phyloP scores from a whole-genome alignment of 2,888 invertebrate species.

The Limenitis camilla region DNA sequence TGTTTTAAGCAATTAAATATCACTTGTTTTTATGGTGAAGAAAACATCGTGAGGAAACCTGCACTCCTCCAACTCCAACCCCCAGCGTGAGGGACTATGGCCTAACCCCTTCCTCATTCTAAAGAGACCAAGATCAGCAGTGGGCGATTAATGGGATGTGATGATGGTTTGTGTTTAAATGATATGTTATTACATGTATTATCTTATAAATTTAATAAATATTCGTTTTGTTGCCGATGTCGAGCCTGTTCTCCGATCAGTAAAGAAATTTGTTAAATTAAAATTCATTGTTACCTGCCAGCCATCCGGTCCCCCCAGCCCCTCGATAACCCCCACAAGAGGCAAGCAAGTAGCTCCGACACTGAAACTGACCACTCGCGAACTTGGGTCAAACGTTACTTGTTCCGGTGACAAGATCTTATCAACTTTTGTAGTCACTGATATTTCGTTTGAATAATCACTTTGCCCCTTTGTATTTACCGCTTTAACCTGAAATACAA shows the following conservation, averaged over 20 bases:
- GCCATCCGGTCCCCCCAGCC: constrained; percentile 62
- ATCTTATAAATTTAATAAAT: too few species aligned
- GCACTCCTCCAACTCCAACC: too few species aligned
- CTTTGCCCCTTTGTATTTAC: constrained; percentile 91
- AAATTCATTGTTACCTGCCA: constrained; percentile 50
- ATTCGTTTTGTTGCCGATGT: too few species aligned
- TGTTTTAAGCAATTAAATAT: too few species aligned
- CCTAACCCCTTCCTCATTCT: too few species aligned
- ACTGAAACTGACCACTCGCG: constrained; percentile 84
- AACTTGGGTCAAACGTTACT: constrained; percentile 87
- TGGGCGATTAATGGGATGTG: too few species aligned
- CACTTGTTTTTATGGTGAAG: too few species aligned
- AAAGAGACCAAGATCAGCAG: too few species aligned
- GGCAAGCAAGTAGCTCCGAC: constrained; percentile 86
- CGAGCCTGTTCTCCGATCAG: background rate
- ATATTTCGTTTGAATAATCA: constrained; percentile 88
- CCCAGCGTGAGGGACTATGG: too few species aligned
- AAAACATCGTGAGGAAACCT: too few species aligned
- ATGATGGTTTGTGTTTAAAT: too few species aligned
- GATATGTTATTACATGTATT: too few species aligned
- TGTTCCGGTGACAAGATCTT: constrained; percentile 86
- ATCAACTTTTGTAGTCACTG: constrained; percentile 87
- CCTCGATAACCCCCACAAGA: constrained; percentile 84
- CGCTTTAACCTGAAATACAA: constrained; percentile 79
- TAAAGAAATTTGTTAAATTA: background rate